Percentiles rank a stretch among this genome's conserved stretches.
These are phyloP conservation scores for Neosilurus mollespiculum DNA, from an alignment of 2,797 vertebrate species.

Conservation along the genomic window DNA sequence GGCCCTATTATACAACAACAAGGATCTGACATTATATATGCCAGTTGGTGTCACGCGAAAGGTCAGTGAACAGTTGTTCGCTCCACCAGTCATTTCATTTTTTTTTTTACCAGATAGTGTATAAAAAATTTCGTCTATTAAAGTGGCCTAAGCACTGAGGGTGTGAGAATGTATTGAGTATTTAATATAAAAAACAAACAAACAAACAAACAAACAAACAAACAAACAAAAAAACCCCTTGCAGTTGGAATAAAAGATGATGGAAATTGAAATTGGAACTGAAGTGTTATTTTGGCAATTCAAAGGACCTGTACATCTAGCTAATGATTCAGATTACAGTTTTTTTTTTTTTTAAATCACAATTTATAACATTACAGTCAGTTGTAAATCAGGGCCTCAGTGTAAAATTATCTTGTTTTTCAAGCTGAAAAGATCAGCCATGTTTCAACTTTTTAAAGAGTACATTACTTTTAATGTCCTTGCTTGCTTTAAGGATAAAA, in stretches of 20 bases:
- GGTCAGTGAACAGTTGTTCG: too few relatives aligned
- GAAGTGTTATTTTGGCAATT: neutral
- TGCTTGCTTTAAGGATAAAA: constrained; percentile 22
- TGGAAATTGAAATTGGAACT: neutral
- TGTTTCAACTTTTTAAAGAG: neutral
- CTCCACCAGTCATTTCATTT: too few relatives aligned
- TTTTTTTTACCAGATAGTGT: too few relatives aligned
- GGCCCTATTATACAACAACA: too few relatives aligned
- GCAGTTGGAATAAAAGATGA: neutral
- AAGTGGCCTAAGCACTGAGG: neutral
- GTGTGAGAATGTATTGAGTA: neutral
- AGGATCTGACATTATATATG: too few relatives aligned
- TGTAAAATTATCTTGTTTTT: neutral
- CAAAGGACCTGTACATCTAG: neutral
- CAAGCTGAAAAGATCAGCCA: neutral
- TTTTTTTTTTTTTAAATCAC: neutral
- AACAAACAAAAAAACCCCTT: neutral
- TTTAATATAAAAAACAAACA: neutral
- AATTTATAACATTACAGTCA: neutral
- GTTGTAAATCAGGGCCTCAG: neutral
- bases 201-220: neutral
- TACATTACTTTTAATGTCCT: neutral
- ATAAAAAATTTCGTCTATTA: neutral
- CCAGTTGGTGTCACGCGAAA: too few relatives aligned
- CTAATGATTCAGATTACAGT: neutral